Conservation (phyloP, 2,113 vertebrate genomes). For the Ovibos moschatus region DNA sequence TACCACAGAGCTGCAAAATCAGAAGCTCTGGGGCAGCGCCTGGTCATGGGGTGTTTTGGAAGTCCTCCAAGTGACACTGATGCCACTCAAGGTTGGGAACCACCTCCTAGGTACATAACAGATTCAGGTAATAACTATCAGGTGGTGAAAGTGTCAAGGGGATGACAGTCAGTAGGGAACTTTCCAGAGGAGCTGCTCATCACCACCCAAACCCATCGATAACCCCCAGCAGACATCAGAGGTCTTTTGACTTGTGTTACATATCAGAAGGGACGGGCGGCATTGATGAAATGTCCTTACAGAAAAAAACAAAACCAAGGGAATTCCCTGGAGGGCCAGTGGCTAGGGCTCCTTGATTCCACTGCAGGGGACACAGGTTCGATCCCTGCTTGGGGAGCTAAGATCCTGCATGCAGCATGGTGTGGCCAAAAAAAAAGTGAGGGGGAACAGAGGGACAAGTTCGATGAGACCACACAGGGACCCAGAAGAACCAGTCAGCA, state of each 20-base stretch:
- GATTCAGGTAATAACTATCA: background rate
- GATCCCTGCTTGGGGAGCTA: background rate
- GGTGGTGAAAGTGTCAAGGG: background rate
- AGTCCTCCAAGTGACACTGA: background rate
- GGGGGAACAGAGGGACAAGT: background rate
- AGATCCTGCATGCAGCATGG: background rate
- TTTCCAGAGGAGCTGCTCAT: background rate
- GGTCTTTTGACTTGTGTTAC: background rate
- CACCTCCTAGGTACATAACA: background rate
- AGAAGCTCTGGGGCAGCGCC: background rate
- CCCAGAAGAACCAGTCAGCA: background rate
- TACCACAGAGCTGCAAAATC: background rate
- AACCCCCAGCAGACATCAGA: background rate
- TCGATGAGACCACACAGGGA: background rate
- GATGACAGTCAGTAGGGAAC: background rate
- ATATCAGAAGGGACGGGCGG: background rate
- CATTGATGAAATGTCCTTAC: background rate
- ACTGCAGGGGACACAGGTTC: background rate
- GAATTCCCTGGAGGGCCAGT: background rate
- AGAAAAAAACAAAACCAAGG: background rate
- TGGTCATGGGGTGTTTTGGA: accelerated
- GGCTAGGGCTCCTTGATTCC: background rate
- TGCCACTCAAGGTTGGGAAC: background rate
- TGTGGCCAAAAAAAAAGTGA: background rate
- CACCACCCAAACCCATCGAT: no score